These are phyloP conservation scores for Dissostichus mawsoni DNA, from an alignment of 2,113 vertebrate genomes.

Conservation along the genomic window DNA sequence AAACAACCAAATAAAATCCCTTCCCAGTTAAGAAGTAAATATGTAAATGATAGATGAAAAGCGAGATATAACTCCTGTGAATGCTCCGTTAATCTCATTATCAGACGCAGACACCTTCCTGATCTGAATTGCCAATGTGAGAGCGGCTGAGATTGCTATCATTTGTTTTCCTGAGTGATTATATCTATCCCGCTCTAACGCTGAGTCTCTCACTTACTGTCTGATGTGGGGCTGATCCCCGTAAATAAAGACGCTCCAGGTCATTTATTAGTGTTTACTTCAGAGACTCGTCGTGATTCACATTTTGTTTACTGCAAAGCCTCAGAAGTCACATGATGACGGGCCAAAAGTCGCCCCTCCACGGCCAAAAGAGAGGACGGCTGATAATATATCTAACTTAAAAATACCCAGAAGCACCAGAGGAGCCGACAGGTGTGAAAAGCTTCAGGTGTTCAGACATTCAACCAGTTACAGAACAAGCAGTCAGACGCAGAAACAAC, in stretches of 20 bases:
- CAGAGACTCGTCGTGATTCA: slow-evolving; percentile 37
- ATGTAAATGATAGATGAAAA: not conserved
- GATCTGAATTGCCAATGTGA: slow-evolving; percentile 53
- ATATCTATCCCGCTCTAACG: slow-evolving; percentile 53
- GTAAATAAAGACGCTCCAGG: slow-evolving; percentile 32
- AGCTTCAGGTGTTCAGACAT: not conserved
- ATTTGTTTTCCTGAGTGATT: slow-evolving; percentile 62
- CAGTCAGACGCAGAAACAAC: not conserved
- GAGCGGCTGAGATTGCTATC: slow-evolving; percentile 47
- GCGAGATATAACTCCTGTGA: not conserved
- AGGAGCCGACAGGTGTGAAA: slow-evolving; percentile 5
- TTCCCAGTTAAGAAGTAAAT: not conserved
- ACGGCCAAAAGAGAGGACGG: slow-evolving; percentile 31
- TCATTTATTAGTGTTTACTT: slow-evolving; percentile 44
- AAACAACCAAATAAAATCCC: not conserved
- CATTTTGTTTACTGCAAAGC: slow-evolving; percentile 36
- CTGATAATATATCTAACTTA: not conserved
- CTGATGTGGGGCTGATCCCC: slow-evolving; percentile 26
- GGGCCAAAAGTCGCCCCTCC: slow-evolving; percentile 15
- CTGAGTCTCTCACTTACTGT: slow-evolving; percentile 59
- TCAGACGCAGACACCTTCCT: slow-evolving; percentile 28
- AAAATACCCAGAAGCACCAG: not conserved
- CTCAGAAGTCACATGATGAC: slow-evolving; percentile 46
- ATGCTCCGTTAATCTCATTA: slow-evolving; percentile 38
- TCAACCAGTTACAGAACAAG: slow-evolving; percentile 22